Conservation (phyloP, 2,888 invertebrate species). For the Patella depressa region DNA sequence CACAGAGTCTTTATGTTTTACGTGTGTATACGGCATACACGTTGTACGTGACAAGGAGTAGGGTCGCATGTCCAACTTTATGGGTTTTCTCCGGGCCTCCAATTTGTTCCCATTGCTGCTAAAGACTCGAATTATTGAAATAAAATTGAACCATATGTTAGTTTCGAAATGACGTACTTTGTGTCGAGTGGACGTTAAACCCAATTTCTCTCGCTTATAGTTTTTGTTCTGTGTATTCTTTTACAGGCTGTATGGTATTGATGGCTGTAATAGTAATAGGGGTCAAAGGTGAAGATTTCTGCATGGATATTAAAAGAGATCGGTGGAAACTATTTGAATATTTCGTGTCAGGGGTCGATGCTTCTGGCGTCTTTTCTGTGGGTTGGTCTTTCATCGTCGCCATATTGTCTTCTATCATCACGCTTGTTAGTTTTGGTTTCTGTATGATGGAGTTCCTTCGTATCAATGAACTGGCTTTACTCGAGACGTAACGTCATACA, state of each 20-base stretch:
- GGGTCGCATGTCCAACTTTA: no score
- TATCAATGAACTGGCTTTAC: slow-evolving; percentile 28
- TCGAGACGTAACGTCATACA: neutral
- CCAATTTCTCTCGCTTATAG: no score
- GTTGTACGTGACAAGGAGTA: no score
- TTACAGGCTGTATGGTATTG: slow-evolving; percentile 40
- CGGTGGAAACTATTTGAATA: slow-evolving; percentile 31
- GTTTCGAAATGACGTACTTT: no score
- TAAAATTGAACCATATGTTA: no score
- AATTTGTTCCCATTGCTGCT: no score
- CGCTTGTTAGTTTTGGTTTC: slow-evolving; percentile 40
- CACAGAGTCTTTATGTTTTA: no score
- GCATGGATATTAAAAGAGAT: slow-evolving; percentile 36
- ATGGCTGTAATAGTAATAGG: slow-evolving; percentile 42
- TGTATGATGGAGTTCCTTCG: slow-evolving; percentile 42
- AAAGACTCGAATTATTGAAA: no score
- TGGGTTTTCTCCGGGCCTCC: no score
- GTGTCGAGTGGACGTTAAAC: no score
- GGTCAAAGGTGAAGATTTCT: slow-evolving; percentile 40
- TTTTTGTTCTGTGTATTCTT: no score
- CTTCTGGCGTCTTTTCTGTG: slow-evolving; percentile 36
- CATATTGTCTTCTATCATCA: slow-evolving; percentile 36
- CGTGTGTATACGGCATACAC: no score
- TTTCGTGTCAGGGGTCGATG: slow-evolving; percentile 35
- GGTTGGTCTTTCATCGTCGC: slow-evolving; percentile 44